Conservation (phyloP, 2,113 vertebrate genomes). For the Perca fluviatilis region DNA sequence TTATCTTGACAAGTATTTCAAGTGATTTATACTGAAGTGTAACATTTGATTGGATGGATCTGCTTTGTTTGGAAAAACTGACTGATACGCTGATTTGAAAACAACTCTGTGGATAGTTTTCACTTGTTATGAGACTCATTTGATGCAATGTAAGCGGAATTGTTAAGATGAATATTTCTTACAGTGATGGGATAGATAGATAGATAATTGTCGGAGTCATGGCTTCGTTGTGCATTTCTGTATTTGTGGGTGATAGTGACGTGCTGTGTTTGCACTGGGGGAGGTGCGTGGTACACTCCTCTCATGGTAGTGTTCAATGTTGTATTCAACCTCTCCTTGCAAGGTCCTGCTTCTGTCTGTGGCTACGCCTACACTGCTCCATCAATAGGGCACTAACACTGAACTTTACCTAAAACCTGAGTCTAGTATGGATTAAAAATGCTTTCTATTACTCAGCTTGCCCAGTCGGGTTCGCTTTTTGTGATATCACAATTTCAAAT, state of each 20-base stretch:
- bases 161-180: constrained; percentile 21
- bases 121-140: background rate
- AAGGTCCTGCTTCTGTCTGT: constrained; percentile 16
- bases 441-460: background rate
- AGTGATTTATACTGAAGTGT: background rate
- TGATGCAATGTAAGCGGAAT: background rate
- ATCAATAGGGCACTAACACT: background rate
- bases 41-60: background rate
- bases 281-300: constrained; percentile 20
- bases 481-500: background rate
- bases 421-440: constrained; percentile 22
- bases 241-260: constrained; percentile 39
- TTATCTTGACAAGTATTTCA: constrained; percentile 1
- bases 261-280: constrained; percentile 63
- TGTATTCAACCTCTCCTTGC: constrained; percentile 42
- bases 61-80: background rate
- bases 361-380: background rate
- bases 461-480: background rate
- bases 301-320: constrained; percentile 39
- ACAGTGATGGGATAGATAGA: background rate
- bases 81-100: background rate
- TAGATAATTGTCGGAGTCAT: background rate
- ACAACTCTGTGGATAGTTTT: background rate
- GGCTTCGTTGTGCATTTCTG: constrained; percentile 37
- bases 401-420: constrained; percentile 5